Evolutionary conservation across 2,888 invertebrate species (phyloP), one percentile per base, ranked within the genome.

Genomic region (Lysandra bellargus): DNA sequence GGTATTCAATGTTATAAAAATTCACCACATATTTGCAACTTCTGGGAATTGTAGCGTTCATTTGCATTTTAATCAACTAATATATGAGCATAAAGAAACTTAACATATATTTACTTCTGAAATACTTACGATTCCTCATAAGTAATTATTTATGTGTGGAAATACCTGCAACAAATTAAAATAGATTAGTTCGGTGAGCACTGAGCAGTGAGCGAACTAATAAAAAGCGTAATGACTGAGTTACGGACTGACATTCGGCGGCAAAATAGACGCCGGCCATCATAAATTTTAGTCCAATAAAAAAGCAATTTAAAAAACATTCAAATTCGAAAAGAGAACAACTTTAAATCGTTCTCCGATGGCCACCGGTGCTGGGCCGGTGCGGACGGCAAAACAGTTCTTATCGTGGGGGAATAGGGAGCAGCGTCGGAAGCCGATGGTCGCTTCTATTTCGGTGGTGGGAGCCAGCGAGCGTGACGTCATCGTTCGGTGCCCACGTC

Each of bases 281-380:
- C 88, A 92, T 93, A 92, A 93, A 93, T 92, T 91, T 87, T 87
- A 89, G 87, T 88, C 92, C 91, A 93, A 92, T 93, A 93, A 92
- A 93, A 92, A 92, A 92, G 91, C 90, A 92, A 93, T 93, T 91
- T 90, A 89, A 91, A 92, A 90, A 90, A 91, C 89, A 90, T 89
- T 91, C 90, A 88, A 92, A 92, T 90, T 90, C 85, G 88, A 89
- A 92, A 89, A 88, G 86, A 88, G 89, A 89, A 87, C 88, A 85
- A 84, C 83, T 85, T 83, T 84, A 85, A 85, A 84, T 83, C 82
- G 84, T 83, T 81, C 23, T 79, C 74, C 78, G 80, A 82, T 83
- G 84, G 80, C 89, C 86, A 88, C 80, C 82, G 79, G 84, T 82
- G 2, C 49, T 81, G 84, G 88, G 85, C 76, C 88, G 81, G 72